Base-by-base conservation (phyloP, 2,888 invertebrate genomes). In the Euspilapteryx auroguttella region DNA sequence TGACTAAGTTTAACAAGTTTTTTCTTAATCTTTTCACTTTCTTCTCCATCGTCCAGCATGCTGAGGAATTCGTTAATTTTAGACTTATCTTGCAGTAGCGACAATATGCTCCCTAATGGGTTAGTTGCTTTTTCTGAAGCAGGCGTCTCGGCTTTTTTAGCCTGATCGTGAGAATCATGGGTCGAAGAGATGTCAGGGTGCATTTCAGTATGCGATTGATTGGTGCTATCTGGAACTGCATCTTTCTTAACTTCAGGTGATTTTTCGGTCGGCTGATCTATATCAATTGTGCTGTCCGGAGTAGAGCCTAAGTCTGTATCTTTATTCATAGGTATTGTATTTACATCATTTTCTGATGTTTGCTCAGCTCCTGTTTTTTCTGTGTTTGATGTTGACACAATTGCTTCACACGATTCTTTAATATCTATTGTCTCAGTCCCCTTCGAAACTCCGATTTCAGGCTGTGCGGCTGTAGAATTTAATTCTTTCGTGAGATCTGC, bases 1-100 rank as follows among this genome's bases (percentile, higher is more conserved):
- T 78, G 77, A 34, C 80, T 69, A 1, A 80, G 59, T 40, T 71
- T 79, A 40, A 79, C 77, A 13, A 82, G 66, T 39, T 79, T 80
- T 39, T 80, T 81, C 39, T 76, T 78, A 28, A 80, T 65, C 46
- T 78, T 77, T 30, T 78, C 63, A 38, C 73, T 66, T 27, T 65
- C 68, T 36, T 69, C 47, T 25, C 63, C 44, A 24, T 69, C 66
- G 13, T 69, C 66, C 21, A 76, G 38, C 48, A 62, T 50, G 14
- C 50, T 54, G 8, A 80, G 44, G 27, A 76, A 53, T 37, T 76
- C 64, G 40, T 78, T 63, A 23, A 80, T 59, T 53, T 76, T 77
- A 2, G 64, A 50, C 43, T 78, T 77, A 38, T 73, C 59, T 49
- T 73, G 54, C 35, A 78, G 47, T 28, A 77, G 52, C 15, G 64